phyloP scores from a whole-genome alignment of 2,888 invertebrate genomes.

The Altica lythri region DNA sequence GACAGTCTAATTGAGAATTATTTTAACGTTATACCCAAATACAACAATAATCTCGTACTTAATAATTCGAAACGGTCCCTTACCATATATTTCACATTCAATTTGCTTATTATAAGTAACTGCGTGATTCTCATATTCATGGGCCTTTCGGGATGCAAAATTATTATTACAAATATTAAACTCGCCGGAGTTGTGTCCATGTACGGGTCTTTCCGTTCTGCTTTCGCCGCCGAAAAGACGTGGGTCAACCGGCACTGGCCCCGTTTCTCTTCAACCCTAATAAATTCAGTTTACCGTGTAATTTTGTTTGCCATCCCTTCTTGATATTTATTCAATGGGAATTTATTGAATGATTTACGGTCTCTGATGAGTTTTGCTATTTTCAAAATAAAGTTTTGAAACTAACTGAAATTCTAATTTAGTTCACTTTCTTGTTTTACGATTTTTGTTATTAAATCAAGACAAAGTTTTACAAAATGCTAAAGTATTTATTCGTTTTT shows the following conservation, averaged over 20 bases:
- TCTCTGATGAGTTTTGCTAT: slow-evolving; percentile 13
- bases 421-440: slow-evolving; percentile 4
- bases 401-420: slow-evolving; percentile 1
- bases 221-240: slow-evolving; percentile 10
- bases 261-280: slow-evolving; percentile 34
- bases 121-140: slow-evolving; percentile 37
- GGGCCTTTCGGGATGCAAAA: slow-evolving; percentile 37
- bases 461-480: too few relatives aligned
- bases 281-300: slow-evolving; percentile 40
- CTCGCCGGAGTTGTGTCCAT: slow-evolving; percentile 29
- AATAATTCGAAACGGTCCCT: slow-evolving; percentile 11
- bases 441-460: slow-evolving; percentile 14
- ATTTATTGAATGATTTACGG: slow-evolving; percentile 35
- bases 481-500: too few relatives aligned
- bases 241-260: slow-evolving; percentile 16
- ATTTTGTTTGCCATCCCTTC: slow-evolving; percentile 37
- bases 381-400: slow-evolving; percentile 3
- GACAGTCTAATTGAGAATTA: too few relatives aligned
- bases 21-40: too few relatives aligned
- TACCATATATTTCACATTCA: slow-evolving; percentile 32
- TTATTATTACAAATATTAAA: slow-evolving; percentile 42
- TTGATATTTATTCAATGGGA: slow-evolving; percentile 36
- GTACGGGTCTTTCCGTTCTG: slow-evolving; percentile 22
- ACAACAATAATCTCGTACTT: neutral
- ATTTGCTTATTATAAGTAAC: slow-evolving; percentile 35